Percentiles rank a stretch among this genome's conserved stretches.
Conservation (phyloP, 35 echinoderm and acorn worm species). For the Lytechinus variegatus region DNA sequence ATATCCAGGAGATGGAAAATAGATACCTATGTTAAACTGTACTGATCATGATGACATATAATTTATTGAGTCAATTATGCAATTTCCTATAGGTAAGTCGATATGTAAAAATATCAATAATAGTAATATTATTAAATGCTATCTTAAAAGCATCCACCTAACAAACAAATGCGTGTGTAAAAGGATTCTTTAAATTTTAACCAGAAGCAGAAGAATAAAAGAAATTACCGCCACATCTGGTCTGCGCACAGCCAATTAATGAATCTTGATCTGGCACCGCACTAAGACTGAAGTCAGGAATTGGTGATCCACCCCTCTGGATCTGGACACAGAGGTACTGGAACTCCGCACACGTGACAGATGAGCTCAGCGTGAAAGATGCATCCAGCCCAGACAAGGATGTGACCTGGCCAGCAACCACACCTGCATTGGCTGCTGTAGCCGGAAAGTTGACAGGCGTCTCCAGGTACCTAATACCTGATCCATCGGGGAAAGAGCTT, state of each 20-base stretch:
- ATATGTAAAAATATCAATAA: too few relatives aligned
- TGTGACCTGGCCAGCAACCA: neutral
- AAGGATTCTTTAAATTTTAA: too few relatives aligned
- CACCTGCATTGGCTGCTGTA: neutral
- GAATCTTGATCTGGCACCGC: neutral
- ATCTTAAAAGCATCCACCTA: too few relatives aligned
- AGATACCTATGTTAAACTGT: too few relatives aligned
- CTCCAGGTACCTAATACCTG: neutral
- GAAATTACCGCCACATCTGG: constrained; percentile 7
- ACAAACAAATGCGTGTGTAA: too few relatives aligned
- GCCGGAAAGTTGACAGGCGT: neutral
- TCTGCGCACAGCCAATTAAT: neutral
- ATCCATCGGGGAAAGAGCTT: neutral
- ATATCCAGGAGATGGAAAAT: too few relatives aligned
- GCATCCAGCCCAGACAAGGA: neutral
- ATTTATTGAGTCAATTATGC: too few relatives aligned
- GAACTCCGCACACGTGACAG: constrained; percentile 27
- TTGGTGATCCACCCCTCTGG: neutral
- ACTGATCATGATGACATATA: too few relatives aligned
- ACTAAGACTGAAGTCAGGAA: neutral
- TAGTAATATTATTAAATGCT: too few relatives aligned
- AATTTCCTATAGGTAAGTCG: too few relatives aligned
- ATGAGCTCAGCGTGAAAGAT: neutral
- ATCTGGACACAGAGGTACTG: constrained; percentile 21
- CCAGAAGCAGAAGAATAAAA: neutral